Evolutionary conservation across 2,888 invertebrate species (phyloP), one percentile per base, ranked within the genome.

Genomic region (Zygaena filipendulae): DNA sequence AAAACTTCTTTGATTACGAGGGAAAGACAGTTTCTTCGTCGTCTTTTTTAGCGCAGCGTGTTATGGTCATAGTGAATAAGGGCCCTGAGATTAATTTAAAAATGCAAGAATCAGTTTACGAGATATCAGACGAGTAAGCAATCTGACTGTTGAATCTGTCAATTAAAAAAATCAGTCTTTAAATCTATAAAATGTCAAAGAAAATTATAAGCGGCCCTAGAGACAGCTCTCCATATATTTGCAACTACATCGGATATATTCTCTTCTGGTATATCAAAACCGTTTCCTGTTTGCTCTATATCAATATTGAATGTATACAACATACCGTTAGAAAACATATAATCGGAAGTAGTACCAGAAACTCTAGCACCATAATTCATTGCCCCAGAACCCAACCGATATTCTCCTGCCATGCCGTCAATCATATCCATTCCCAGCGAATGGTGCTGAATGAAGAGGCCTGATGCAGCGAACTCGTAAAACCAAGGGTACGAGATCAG

Each of bases 401-500:
- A 72, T 1, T 36, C 39, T 7, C 49, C 48, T 6, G 36, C 46
- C 45, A 66, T 51, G n/a, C 53, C 45, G 3, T 33, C 35, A 3
- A 57, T 31, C 52, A 72, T 66, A n/a, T 61, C 48, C 11, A 59
- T 27, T 3, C 58, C 71, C 7, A 71, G 43, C 2, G 61, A 36
- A 31, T 60, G 54, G 14, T 74, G 61, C 3, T 62, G 56, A 13
- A 51, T 45, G 23, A 71, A 71, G 47, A 71, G 52, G 0, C 70
- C 74, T 35, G 61, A 67, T 0, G 74, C 69, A 12, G 72, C 63
- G 18, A 52, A 58, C 23, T 84, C 84, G 37, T 79, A 88, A 21
- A 85, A 85, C 87, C 87, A 89, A 2, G 89, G 89, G 46, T 87
- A 87, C 0, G 88, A 62, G 4, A 89, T 46, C 36, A 82, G 84